Conservation (phyloP, 2,888 invertebrate species). For the Dendrolimus pini region DNA sequence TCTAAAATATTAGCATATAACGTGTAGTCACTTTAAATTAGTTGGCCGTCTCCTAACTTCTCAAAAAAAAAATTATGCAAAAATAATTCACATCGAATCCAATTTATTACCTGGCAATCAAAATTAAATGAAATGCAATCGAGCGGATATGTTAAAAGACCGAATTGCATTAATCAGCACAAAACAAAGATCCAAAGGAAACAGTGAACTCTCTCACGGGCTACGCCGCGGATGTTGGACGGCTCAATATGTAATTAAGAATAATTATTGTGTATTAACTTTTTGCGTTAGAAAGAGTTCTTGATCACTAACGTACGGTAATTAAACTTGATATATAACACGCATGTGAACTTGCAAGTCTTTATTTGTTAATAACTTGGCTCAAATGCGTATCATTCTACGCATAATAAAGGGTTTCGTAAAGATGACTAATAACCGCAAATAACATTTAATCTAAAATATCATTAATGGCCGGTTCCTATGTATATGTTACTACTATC, state of each 20-base stretch:
- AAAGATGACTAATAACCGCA: too few relatives aligned
- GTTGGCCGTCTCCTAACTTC: too few relatives aligned
- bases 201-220: conserved; percentile 30
- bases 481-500: neutral
- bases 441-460: conserved; percentile 2
- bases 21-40: too few relatives aligned
- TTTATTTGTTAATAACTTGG: too few relatives aligned
- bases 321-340: conserved; percentile 16
- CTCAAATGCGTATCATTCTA: too few relatives aligned
- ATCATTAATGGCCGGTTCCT: too few relatives aligned
- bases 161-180: neutral
- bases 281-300: conserved; percentile 48
- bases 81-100: too few relatives aligned
- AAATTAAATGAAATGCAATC: neutral
- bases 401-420: too few relatives aligned
- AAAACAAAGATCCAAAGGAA: conserved; percentile 14
- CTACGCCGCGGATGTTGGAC: conserved; percentile 27
- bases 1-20: too few relatives aligned
- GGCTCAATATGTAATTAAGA: conserved; percentile 42
- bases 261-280: conserved; percentile 50
- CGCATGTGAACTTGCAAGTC: conserved; percentile 2
- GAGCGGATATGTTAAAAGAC: neutral
- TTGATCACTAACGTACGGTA: conserved; percentile 34
- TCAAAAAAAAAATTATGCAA: too few relatives aligned
- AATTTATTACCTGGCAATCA: too few relatives aligned